Base-by-base conservation (phyloP, 2,888 invertebrate genomes). In the Ceriagrion tenellum region DNA sequence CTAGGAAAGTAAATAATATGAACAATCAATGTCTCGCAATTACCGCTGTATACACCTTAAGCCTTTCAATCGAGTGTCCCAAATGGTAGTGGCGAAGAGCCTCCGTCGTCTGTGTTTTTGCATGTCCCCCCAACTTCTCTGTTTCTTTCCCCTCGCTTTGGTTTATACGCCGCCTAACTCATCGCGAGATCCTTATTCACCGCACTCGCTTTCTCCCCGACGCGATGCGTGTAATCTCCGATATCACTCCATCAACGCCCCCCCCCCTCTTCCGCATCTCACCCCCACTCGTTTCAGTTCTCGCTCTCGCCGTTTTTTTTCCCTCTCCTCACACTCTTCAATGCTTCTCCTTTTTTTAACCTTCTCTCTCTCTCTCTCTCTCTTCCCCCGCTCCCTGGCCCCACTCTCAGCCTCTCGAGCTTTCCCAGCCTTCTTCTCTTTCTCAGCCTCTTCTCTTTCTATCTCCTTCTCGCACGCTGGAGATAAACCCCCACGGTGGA, bases 241-340 rank as follows among this genome's bases (percentile, higher is more conserved):
- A 93, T 93, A 93, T 93, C 93, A 93, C 93, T 93, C 93, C 93
- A 93, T 93, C 93, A 93, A 93, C 93, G 93, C 93, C 74, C 69
- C 63, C 47, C n/a, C 35, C 59, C 20, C 90, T n/a, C n/a, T n/a
- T n/a, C n/a, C n/a, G n/a, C n/a, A n/a, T n/a, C n/a, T n/a, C 47
- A 20, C 59, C 20, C 59, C 59, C 59, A 10, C 59, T 2, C 59
- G n/a, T n/a, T n/a, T n/a, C 47, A 47, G 13, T 2, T 59, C 12
- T 16, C 4, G 10, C 13, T 4, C 91, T 26, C 59, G 40, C 91
- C 20, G 23, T 59, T 91, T 91, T 91, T 91, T n/a, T 47, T 47
- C 47, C 69, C 40, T 40, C 91, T 40, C 40, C 30, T 13, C 47
- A 55, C 74, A 63, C 63, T 13, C 35, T 63, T 23, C 47, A 8